phyloP scores from a whole-genome alignment of 1,140 invertebrate species.

The Pseudobourletiella spinata region DNA sequence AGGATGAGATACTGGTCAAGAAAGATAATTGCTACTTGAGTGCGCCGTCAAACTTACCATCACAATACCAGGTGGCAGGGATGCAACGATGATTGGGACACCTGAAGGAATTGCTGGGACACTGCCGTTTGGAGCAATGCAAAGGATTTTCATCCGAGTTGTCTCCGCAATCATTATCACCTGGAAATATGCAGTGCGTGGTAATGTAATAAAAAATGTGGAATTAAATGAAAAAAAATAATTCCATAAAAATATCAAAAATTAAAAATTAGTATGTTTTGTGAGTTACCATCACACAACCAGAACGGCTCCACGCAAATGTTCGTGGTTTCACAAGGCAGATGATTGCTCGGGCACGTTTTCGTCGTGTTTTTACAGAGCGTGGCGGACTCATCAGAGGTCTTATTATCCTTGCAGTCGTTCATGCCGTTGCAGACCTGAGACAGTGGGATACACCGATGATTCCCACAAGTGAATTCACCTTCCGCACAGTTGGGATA shows the following conservation, averaged over 20 bases:
- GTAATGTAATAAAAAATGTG: background rate
- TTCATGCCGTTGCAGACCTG: slow-evolving; percentile 90
- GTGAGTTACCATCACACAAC: slow-evolving; percentile 63
- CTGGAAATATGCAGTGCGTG: background rate
- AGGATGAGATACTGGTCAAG: too few relatives aligned
- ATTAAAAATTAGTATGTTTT: slow-evolving; percentile 36
- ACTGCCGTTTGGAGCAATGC: slow-evolving; percentile 77
- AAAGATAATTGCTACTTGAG: too few relatives aligned
- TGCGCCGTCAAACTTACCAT: too few relatives aligned
- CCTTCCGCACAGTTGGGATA: slow-evolving; percentile 83
- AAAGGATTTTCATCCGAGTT: slow-evolving; percentile 87
- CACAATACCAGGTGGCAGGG: slow-evolving; percentile 79
- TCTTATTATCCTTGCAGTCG: slow-evolving; percentile 86
- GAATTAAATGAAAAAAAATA: background rate
- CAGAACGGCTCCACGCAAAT: slow-evolving; percentile 93
- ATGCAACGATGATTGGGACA: slow-evolving; percentile 79
- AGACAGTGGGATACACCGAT: slow-evolving; percentile 73
- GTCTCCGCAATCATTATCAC: slow-evolving; percentile 77
- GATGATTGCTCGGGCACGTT: slow-evolving; percentile 73
- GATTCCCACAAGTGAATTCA: slow-evolving; percentile 88
- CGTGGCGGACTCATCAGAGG: slow-evolving; percentile 81
- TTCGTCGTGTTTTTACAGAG: slow-evolving; percentile 68
- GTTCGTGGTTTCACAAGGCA: slow-evolving; percentile 86
- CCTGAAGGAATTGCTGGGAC: slow-evolving; percentile 82
- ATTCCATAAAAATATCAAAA: background rate